Conservation (phyloP, 2,113 vertebrate species). For the Mohoua ochrocephala region DNA sequence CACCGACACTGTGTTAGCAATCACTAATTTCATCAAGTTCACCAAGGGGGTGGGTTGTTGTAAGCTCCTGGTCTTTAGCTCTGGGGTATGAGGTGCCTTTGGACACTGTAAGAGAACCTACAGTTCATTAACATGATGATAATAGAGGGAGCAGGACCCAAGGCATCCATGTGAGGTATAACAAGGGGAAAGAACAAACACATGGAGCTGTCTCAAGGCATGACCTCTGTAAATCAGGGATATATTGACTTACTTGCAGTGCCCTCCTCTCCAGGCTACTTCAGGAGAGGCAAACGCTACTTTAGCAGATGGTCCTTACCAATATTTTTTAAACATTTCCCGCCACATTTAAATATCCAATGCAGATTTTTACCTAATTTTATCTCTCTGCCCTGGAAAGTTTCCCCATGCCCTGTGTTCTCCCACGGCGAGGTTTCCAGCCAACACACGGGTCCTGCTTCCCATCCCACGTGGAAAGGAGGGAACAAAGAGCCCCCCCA, state of each 20-base stretch:
- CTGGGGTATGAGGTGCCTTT: background rate
- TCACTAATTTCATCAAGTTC: background rate
- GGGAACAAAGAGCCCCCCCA: background rate
- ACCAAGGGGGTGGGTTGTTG: background rate
- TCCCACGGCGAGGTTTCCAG: rapidly evolving
- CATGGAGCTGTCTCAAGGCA: background rate
- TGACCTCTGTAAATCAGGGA: background rate
- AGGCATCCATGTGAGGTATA: background rate
- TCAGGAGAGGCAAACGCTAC: background rate
- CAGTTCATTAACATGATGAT: background rate
- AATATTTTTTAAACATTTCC: background rate
- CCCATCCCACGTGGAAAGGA: rapidly evolving
- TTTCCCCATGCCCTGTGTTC: background rate
- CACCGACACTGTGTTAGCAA: background rate
- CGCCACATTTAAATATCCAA: background rate
- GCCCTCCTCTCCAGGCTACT: background rate
- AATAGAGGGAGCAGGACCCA: background rate
- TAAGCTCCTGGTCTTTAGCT: background rate
- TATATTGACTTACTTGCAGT: rapidly evolving
- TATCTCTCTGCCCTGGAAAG: background rate
- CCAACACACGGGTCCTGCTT: background rate
- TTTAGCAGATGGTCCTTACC: background rate
- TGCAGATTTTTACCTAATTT: background rate
- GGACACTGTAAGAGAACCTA: background rate
- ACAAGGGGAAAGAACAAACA: background rate